Conservation (phyloP, 2,113 vertebrate genomes). For the Archilochus colubris region DNA sequence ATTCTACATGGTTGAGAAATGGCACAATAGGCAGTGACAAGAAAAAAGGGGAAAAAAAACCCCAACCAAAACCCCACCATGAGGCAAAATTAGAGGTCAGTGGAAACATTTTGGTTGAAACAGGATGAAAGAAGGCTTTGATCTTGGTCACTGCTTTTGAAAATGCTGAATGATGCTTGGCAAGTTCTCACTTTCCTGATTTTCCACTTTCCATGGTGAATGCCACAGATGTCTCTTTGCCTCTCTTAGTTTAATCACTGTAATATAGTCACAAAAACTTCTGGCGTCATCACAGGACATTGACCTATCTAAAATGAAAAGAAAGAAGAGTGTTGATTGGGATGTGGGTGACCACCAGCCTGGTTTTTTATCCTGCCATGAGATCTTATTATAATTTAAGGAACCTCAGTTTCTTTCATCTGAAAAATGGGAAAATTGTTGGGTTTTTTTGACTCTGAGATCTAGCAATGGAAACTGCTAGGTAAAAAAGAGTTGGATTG, state of each 20-base stretch:
- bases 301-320: neutral
- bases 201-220: neutral
- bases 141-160: neutral
- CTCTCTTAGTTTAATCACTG: neutral
- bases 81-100: neutral
- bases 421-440: neutral
- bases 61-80: neutral
- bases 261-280: neutral
- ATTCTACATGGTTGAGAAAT: neutral
- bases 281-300: neutral
- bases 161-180: neutral
- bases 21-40: neutral
- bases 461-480: neutral
- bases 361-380: neutral
- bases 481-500: neutral
- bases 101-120: neutral
- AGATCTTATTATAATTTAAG: neutral
- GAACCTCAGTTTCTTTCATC: neutral
- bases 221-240: neutral
- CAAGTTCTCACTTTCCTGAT: neutral
- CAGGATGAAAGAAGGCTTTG: neutral
- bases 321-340: neutral
- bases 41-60: fast-evolving
- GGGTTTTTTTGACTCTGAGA: neutral
- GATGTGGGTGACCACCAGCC: neutral